phyloP scores from a whole-genome alignment of 2,888 invertebrate genomes.

The Drosophila gaucha region DNA sequence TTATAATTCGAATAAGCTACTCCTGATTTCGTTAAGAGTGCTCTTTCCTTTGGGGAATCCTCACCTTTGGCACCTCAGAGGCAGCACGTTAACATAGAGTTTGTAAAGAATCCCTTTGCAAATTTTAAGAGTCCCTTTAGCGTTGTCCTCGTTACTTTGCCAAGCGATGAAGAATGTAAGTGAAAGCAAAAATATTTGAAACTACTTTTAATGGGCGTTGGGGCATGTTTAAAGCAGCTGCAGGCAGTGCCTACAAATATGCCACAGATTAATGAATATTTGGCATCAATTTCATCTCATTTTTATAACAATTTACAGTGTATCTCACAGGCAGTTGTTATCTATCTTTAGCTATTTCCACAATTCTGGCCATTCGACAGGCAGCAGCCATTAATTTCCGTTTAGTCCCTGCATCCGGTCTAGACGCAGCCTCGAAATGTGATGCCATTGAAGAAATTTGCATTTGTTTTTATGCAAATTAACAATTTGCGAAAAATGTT shows the following conservation, averaged over 20 bases:
- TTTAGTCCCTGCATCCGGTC: constrained; percentile 42
- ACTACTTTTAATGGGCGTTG: constrained; percentile 2
- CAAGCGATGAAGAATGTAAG: neutral
- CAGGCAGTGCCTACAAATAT: neutral
- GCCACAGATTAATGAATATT: no score
- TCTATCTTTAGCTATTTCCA: neutral
- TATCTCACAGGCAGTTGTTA: neutral
- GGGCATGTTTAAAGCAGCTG: neutral
- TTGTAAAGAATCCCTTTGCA: neutral
- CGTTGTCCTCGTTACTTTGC: constrained; percentile 2
- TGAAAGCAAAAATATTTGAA: constrained; percentile 2
- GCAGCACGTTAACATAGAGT: neutral
- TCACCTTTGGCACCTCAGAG: neutral
- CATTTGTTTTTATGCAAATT: constrained; percentile 25
- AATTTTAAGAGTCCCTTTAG: constrained; percentile 1
- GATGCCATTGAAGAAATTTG: constrained; percentile 14
- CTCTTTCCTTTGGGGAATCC: neutral
- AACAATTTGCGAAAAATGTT: constrained; percentile 5
- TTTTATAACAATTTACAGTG: neutral
- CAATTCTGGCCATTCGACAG: neutral
- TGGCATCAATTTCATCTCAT: no score
- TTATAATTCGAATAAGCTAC: neutral
- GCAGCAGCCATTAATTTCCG: constrained; percentile 46
- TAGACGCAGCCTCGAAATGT: constrained; percentile 32
- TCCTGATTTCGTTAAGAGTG: neutral